A percentile compares a stretch with the other conserved stretches of the same genome.
Evolutionary conservation across 2,888 invertebrate genomes (phyloP).

Genomic region (Fragum whitleyi): DNA sequence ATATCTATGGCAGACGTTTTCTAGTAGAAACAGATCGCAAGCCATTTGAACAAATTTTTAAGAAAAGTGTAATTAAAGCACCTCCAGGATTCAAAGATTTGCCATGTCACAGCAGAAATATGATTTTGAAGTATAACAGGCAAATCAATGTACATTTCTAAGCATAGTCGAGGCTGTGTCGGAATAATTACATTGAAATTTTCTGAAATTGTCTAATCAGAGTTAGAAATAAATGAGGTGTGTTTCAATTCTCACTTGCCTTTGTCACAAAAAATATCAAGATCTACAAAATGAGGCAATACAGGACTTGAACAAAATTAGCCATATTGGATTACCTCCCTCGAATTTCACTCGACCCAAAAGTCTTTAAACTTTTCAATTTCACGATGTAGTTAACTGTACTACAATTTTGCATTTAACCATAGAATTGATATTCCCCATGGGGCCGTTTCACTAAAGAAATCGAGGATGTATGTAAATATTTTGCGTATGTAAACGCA

Average conservation of each 20-base stretch:
- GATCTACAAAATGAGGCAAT: slow-evolving; percentile 4
- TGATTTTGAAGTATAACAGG: slow-evolving; percentile 53
- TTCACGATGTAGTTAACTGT: too few species aligned
- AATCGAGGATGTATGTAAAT: too few species aligned
- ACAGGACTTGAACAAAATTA: too few species aligned
- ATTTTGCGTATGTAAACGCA: too few species aligned
- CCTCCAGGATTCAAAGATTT: too few species aligned
- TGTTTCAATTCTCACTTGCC: slow-evolving; percentile 7
- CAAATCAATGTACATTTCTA: slow-evolving; percentile 51
- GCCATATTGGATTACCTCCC: too few species aligned
- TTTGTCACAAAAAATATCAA: slow-evolving; percentile 4
- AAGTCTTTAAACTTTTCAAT: too few species aligned
- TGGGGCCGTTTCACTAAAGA: too few species aligned
- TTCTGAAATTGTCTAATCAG: slow-evolving; percentile 1
- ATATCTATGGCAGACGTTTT: slow-evolving; percentile 44
- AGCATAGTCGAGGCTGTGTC: slow-evolving; percentile 40
- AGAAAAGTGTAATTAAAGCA: slow-evolving; percentile 39
- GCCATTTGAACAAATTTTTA: slow-evolving; percentile 48
- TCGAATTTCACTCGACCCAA: too few species aligned
- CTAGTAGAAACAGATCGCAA: slow-evolving; percentile 54
- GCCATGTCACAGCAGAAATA: slow-evolving; percentile 43
- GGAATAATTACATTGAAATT: background rate
- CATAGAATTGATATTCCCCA: too few species aligned
- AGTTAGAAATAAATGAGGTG: background rate
- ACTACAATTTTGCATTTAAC: too few species aligned